Percentiles rank a stretch among this genome's conserved stretches.
These are phyloP conservation scores for Tetramorium parvispinum DNA, from an alignment of 1,140 invertebrate genomes.

Conservation along the genomic window DNA sequence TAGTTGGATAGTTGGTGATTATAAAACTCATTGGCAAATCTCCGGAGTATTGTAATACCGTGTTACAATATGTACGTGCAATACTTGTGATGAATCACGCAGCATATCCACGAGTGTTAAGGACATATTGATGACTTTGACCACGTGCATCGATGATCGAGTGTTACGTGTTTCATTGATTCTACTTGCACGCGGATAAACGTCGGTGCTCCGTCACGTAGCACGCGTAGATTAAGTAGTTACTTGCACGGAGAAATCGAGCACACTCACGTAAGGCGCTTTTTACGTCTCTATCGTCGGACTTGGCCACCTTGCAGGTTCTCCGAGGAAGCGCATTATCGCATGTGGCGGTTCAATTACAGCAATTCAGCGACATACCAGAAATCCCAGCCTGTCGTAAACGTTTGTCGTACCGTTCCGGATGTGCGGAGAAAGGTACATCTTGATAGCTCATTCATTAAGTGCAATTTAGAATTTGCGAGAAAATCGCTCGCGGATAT, in stretches of 20 bases:
- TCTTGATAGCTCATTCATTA: not conserved
- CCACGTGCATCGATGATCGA: not conserved
- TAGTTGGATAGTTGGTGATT: not conserved
- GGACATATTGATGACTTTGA: not conserved
- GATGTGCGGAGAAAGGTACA: slow-evolving; percentile 65
- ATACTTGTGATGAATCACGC: not conserved
- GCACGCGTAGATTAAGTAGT: slow-evolving; percentile 39
- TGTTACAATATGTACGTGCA: not conserved
- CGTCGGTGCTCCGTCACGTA: slow-evolving; percentile 32
- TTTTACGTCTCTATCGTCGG: slow-evolving; percentile 20
- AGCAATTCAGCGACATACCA: slow-evolving; percentile 44
- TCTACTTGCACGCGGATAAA: not conserved
- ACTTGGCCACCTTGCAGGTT: not conserved
- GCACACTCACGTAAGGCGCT: slow-evolving; percentile 24
- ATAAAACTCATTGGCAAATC: not conserved
- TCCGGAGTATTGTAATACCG: not conserved
- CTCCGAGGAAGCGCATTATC: slow-evolving; percentile 57
- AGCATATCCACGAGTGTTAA: not conserved
- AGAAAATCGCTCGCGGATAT: not conserved
- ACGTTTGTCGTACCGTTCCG: slow-evolving; percentile 37
- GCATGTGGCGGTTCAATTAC: slow-evolving; percentile 57
- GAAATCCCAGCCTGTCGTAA: slow-evolving; percentile 26
- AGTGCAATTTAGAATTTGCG: not conserved
- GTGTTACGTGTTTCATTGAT: slow-evolving; percentile 16
- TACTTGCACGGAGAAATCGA: slow-evolving; percentile 49